Base-by-base conservation (phyloP, 2,888 invertebrate genomes). In the Tinea semifulvella region DNA sequence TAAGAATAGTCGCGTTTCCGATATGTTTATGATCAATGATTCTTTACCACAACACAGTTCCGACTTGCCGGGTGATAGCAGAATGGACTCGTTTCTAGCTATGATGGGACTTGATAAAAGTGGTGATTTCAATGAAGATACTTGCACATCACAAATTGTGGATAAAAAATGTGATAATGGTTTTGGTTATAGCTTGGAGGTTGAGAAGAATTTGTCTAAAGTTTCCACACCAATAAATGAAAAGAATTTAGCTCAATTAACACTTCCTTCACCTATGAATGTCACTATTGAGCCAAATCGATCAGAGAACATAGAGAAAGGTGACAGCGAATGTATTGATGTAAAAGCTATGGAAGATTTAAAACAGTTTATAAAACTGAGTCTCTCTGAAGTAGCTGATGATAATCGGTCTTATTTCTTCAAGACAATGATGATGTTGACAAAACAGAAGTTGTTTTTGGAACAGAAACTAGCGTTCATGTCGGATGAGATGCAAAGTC, bases 391-490 rank as follows among this genome's bases (percentile, higher is more conserved):
- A 59, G 65, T 75, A 2, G 63, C 74, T 1, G 73, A 74, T 52
- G 73, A 77, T 46, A 79, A 71, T 47, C 63, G 69, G 44, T 74
- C 75, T 52, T 73, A 74, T 56, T 80, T 74, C 49, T 63, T 79
- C 0, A 71, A 73, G 45, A 65, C 77, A n/a, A 79, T 77, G 71
- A 74, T 81, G 74, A 72, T 70, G 19, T 57, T 81, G 13, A 80
- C 80, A 1, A 82, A 81, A 53, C 79, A 80, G 48, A 74, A 77
- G 48, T 49, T 82, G 47, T 79, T 64, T 58, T 58, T 81, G 40
- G 79, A 81, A 48, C 80, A 80, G 46, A 72, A 80, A 47, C 52
- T 82, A 19, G 44, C 56, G 2, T 56, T 51, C 1, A 62, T 81
- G 60, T 65, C 55, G 50, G 63, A 68, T 10, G 69, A 76, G 51